Base-by-base conservation (phyloP, 2,113 vertebrate species). In the Bufo gargarizans region DNA sequence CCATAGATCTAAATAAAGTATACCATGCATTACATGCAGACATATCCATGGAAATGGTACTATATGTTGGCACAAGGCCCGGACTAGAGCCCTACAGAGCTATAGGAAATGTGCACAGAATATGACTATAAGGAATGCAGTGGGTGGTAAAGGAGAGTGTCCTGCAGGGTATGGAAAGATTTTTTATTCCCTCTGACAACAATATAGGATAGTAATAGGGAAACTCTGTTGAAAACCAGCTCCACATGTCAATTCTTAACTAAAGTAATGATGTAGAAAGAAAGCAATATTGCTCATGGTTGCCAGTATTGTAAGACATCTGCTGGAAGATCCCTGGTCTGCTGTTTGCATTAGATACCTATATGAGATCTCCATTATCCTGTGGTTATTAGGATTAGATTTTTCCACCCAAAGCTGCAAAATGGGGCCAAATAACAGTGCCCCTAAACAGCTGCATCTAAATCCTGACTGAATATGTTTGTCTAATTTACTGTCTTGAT, bases 71-170 rank as follows among this genome's bases (percentile, higher is more conserved):
- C 78, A 22, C 45, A 43, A 22, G 43, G 78, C 78, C 78, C 45
- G 33, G 56, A 59, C 61, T 81, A 81, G 55, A 81, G 33, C 22
- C 77, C 55, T 11, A 81, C 78, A 43, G 33, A 58, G 55, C 78
- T 59, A 56, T 22, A 79, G 77, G n/a, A 77, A 53, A 77, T 53
- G 76, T 50, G 49, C 76, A 10, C 20, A 50, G 47, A 22, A 56
- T 79, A 59, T 61, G 78, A 81, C 78, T 45, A 33, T 9, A 81
- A 59, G 55, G 55, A 81, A 81, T 81, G 55, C 33, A 81, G 78
- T 81, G 78, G 78, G 78, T 81, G 78, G 78, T 61, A 33, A 79
- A 45, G 55, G 22, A 81, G 78, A 13, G 50, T 6, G 19, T 58
- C 77, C 77, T 58, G 22, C 77, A 33, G 77, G 53, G 33, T 59